phyloP scores from a whole-genome alignment of 2,888 invertebrate species.

The Euzophera pinguis region DNA sequence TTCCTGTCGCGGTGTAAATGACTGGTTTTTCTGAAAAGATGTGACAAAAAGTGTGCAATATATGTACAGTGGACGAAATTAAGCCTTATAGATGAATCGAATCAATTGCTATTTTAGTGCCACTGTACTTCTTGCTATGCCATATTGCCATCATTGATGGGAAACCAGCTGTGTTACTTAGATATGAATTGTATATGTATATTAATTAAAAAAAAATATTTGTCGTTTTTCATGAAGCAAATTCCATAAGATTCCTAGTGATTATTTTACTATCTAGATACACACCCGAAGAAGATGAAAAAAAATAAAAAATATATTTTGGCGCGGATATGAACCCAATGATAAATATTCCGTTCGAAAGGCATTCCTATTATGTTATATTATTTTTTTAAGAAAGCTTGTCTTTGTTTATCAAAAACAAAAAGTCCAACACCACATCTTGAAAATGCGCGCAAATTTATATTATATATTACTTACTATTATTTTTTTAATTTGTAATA shows the following conservation, averaged over 20 bases:
- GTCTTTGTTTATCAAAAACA: neutral
- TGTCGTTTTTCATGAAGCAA: neutral
- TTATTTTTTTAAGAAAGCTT: too few relatives aligned
- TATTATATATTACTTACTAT: neutral
- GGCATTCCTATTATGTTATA: too few relatives aligned
- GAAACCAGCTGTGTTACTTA: neutral
- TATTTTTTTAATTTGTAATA: too few relatives aligned
- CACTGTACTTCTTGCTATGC: too few relatives aligned
- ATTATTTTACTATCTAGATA: neutral
- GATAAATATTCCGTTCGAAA: too few relatives aligned
- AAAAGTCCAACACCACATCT: conserved; percentile 7
- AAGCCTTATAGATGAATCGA: too few relatives aligned
- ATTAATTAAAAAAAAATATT: neutral
- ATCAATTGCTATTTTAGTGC: too few relatives aligned
- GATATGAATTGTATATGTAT: neutral
- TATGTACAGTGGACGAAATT: too few relatives aligned
- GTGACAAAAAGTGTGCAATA: too few relatives aligned
- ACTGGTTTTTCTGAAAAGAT: neutral
- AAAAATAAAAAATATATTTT: neutral
- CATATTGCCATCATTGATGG: neutral
- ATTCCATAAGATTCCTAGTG: neutral
- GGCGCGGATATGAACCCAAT: too few relatives aligned
- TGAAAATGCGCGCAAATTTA: conserved; percentile 7
- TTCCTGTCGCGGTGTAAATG: neutral
- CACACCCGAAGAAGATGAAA: neutral